Evolutionary conservation across 2,113 vertebrate genomes (phyloP).

Genomic region (Apodemus speciosus): DNA sequence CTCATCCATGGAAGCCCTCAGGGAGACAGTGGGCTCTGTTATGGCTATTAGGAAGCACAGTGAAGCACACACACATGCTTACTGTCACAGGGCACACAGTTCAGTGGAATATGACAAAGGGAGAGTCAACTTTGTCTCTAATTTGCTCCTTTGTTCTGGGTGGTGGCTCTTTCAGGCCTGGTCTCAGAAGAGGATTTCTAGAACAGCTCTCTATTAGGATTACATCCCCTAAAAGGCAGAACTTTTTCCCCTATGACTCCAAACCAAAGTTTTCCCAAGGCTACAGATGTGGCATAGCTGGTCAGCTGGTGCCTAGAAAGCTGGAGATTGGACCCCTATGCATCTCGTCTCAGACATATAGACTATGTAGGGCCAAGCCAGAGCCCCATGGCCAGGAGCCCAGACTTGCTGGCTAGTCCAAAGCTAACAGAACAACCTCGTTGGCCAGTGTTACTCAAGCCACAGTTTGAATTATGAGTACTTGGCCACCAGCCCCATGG

Average conservation of each 20-base stretch:
- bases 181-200: not conserved
- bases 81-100: not conserved
- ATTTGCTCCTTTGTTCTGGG: not conserved
- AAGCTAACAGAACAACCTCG: constrained; percentile 66
- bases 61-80: accelerated
- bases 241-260: not conserved
- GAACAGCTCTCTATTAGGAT: not conserved
- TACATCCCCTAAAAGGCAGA: not conserved
- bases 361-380: not conserved
- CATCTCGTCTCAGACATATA: constrained; percentile 49
- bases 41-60: not conserved
- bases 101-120: not conserved
- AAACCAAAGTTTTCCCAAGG: not conserved
- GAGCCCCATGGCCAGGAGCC: constrained; percentile 17
- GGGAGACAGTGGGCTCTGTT: not conserved
- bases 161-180: not conserved
- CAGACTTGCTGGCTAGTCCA: constrained; percentile 25
- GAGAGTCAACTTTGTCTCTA: not conserved
- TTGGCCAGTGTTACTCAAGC: not conserved
- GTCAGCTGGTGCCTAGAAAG: not conserved
- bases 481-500: not conserved
- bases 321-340: constrained; percentile 49
- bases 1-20: not conserved
- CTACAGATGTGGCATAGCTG: not conserved
- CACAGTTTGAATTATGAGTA: constrained; percentile 45